Evolutionary conservation across 2,797 vertebrate species (phyloP), one percentile per base, ranked within the genome.

Genomic region (Amblyraja radiata): DNA sequence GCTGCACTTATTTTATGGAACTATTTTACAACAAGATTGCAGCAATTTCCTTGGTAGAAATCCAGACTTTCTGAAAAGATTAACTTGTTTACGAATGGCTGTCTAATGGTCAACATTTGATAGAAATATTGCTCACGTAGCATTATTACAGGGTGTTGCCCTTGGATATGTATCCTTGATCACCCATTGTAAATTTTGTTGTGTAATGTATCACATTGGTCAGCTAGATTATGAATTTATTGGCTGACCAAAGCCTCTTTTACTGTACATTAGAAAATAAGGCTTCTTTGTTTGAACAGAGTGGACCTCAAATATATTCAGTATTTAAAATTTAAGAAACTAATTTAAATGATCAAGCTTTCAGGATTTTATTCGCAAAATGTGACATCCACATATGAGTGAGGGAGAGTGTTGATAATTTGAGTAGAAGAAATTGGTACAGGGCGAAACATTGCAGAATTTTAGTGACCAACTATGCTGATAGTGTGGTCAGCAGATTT

Each of bases 41-140:
- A 73, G 68, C 90, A 91, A 71, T 73, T 91, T 91, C 23, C 90
- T 91, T 95, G 95, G 94, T 58, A 58, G 46, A 39, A 77, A 71
- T 32, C 94, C 80, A 93, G 96, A 96, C 96, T 96, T 97, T 74
- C 95, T 96, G 95, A 96, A 95, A 96, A 97, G 96, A 97, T 97
- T 97, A 97, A 96, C 95, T 96, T 95, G 94, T 97, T 97, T 97
- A 97, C 96, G 95, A 95, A 94, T 63, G 94, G 94, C 95, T 95
- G 94, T 95, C 95, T 96, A 96, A 97, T 97, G 96, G 96, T 96
- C 94, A 94, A 95, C 95, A 95, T 95, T 96, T 96, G 96, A 96
- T 96, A 96, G 97, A 97, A 97, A 97, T 96, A 97, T 96, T 97
- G 96, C 96, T 97, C 96, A 97, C 96, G 97, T 97, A 97, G 97